Evolutionary conservation across 2,113 vertebrate species (phyloP).

Genomic region (Cheirogaleus medius): DNA sequence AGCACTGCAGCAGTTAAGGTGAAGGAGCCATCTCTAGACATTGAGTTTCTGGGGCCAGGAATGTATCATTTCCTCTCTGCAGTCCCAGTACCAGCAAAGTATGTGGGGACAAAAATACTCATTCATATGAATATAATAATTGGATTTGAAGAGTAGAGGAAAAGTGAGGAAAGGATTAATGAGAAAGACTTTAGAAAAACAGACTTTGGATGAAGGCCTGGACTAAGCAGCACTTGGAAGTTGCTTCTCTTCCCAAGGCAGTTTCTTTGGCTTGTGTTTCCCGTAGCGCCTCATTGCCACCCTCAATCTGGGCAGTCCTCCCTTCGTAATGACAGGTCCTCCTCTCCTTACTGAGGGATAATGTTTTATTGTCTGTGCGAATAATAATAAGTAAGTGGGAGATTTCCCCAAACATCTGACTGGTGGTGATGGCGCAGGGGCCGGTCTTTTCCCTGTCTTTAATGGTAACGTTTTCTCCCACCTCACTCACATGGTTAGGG

Average conservation of each 20-base stretch:
- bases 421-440: background rate
- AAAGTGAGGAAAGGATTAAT: background rate
- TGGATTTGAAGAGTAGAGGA: background rate
- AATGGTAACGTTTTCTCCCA: background rate
- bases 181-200: background rate
- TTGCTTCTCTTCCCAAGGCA: background rate
- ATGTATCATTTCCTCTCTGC: background rate
- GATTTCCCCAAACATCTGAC: background rate
- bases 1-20: background rate
- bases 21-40: background rate
- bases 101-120: background rate
- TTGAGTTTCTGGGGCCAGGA: background rate
- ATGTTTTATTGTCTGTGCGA: background rate
- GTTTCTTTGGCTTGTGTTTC: background rate
- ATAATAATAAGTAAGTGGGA: background rate
- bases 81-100: background rate
- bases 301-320: background rate
- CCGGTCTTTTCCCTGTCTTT: background rate
- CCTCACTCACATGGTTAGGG: background rate
- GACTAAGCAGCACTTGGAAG: background rate
- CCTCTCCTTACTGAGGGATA: background rate
- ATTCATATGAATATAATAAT: background rate
- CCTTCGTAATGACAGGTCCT: background rate
- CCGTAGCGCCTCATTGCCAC: background rate
- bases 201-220: background rate